Base-by-base conservation (phyloP, 2,113 vertebrate species). In the Malurus melanocephalus region DNA sequence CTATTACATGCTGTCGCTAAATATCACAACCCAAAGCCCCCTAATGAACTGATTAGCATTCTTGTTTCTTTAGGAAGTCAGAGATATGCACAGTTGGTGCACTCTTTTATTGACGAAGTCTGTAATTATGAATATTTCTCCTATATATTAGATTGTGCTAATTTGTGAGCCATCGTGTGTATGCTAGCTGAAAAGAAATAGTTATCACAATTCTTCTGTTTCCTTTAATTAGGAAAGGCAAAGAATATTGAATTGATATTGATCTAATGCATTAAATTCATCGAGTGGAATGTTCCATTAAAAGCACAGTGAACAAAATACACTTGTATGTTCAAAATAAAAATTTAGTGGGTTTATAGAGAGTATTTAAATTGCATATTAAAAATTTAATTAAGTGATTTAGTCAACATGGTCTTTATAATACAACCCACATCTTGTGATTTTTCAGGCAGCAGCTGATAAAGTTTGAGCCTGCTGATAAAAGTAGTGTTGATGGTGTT, bases 31-130 rank as follows among this genome's bases (percentile, higher is more conserved):
- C 96, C 95, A 94, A 93, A 97, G 92, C 87, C 90, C 88, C 86
- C 91, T 97, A 97, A 98, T 98, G 96, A 97, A 97, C 96, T 97
- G 95, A 97, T 97, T 97, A 97, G 92, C 94, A 97, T 97, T 97
- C 94, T 90, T 96, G 71, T 97, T 97, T 95, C 96, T 97, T 95
- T 96, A 96, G 91, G 93, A 97, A 97, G 87, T 96, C 88, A 94
- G 95, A 95, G 95, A 94, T 85, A 86, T 95, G 91, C 97, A 96
- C 96, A 97, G 94, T 96, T 97, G 95, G 96, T 96, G 85, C 85
- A 80, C 95, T 96, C 89, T 96, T 95, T 93, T 96, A 97, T 97
- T 97, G 96, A 96, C 95, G 95, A 96, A 96, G 89, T 91, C 93
- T 95, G 24, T 94, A 96, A 96, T 97, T 96, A 97, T 93, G 94